Evolutionary conservation across 2,888 invertebrate species (phyloP).

Genomic region (Tridacna gigas): DNA sequence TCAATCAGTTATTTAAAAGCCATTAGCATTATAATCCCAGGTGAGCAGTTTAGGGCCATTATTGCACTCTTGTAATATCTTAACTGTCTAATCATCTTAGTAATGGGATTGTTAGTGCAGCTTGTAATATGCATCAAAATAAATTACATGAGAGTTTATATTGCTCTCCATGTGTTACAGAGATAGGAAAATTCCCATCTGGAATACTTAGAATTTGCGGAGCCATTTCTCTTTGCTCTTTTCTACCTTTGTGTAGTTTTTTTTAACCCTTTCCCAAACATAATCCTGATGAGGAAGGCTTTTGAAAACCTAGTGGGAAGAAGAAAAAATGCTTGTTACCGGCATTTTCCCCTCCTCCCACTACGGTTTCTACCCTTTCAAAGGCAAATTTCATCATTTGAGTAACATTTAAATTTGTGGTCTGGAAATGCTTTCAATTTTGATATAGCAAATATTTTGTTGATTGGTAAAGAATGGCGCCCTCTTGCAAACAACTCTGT

Average conservation of each 20-base stretch:
- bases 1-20: no score
- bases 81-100: background rate
- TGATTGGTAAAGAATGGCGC: no score
- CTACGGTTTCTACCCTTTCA: background rate
- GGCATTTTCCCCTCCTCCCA: background rate
- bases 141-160: background rate
- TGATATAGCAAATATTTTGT: no score
- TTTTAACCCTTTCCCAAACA: background rate
- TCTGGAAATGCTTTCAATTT: no score
- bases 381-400: no score
- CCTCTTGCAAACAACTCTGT: no score
- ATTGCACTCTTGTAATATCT: no score
- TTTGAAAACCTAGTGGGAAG: background rate
- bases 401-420: no score
- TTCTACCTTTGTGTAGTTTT: background rate
- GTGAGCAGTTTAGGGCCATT: no score
- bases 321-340: background rate
- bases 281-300: no score
- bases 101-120: background rate
- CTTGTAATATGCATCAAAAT: slow-evolving; percentile 14
- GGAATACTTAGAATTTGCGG: background rate
- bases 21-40: no score
- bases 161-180: background rate
- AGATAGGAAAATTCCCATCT: slow-evolving; percentile 4
- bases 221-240: background rate